Evolutionary conservation across 2,113 vertebrate species (phyloP), one percentile per base, ranked within the genome.

Genomic region (Aix galericulata): DNA sequence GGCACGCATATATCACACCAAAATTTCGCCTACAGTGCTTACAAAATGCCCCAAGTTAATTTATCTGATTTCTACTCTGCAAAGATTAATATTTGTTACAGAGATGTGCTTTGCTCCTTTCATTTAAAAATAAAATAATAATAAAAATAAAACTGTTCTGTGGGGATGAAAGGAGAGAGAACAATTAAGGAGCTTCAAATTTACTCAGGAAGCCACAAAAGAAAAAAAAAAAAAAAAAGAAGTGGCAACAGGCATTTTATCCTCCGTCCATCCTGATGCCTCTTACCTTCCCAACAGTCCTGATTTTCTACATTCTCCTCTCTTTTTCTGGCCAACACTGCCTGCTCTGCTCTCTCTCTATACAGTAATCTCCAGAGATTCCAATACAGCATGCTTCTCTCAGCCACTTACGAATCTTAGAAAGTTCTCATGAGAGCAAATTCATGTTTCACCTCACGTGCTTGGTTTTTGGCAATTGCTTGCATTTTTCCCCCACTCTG

Each of bases 401-500:
- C 82, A 76, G 31, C 92, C 76, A 76, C 77, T 95, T 91, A 56
- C 20, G 66, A 88, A 79, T 72, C 76, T 82, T 81, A 79, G 46
- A 66, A 86, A 84, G 69, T 95, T 95, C 96, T 96, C 93, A 88
- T 55, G 94, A 94, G 92, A 97, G 76, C 42, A 94, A 88, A 91
- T 88, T 81, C 64, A 81, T 89, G 73, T 84, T 95, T 90, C 81
- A 94, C 94, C 95, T 94, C 95, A 93, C 82, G 86, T 2, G 17
- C 59, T 91, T 86, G 32, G 4, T n/a, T 90, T 94, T 95, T 96
- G 94, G 94, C 90, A 93, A 82, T 86, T 86, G 66, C 76, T 82
- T 86, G 76, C 82, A 69, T 93, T 92, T 93, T 84, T 91, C 44
- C 20, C 21, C 53, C 60, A 34, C 38, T 73, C 69, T 89, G 67